phyloP scores from a whole-genome alignment of 2,113 vertebrate genomes.

The Machaerirhynchus nigripectus region DNA sequence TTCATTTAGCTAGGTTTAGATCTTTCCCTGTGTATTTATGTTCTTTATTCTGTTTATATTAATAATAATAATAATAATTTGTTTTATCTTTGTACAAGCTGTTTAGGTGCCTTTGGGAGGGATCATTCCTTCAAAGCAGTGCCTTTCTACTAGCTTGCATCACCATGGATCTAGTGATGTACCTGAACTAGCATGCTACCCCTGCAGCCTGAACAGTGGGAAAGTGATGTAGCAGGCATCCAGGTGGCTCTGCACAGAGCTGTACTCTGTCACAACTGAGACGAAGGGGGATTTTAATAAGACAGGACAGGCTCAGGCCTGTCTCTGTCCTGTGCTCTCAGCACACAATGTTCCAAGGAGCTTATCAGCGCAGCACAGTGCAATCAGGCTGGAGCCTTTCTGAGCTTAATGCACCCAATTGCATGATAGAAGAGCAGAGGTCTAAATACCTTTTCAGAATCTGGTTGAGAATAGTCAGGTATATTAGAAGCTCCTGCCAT shows the following conservation, averaged over 20 bases:
- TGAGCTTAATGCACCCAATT: not conserved
- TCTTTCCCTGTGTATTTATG: rapidly evolving
- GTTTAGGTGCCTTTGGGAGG: not conserved
- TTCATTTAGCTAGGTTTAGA: not conserved
- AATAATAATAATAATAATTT: not conserved
- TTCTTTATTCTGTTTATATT: not conserved
- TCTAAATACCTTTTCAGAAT: not conserved
- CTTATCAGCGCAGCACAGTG: not conserved
- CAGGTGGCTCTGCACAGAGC: not conserved
- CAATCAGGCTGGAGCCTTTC: not conserved
- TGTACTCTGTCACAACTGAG: not conserved
- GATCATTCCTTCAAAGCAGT: not conserved
- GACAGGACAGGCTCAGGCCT: not conserved
- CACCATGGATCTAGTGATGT: not conserved
- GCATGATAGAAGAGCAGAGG: not conserved
- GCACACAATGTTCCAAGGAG: not conserved
- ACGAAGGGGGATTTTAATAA: not conserved
- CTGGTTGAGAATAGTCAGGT: not conserved
- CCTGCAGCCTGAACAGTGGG: rapidly evolving
- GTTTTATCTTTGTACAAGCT: not conserved
- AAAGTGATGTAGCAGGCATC: not conserved
- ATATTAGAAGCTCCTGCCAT: not conserved
- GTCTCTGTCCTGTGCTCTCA: not conserved
- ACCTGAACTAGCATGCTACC: rapidly evolving
- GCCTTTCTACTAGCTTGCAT: not conserved